phyloP scores from a whole-genome alignment of 1,140 invertebrate genomes.

The Ganaspis sp. region DNA sequence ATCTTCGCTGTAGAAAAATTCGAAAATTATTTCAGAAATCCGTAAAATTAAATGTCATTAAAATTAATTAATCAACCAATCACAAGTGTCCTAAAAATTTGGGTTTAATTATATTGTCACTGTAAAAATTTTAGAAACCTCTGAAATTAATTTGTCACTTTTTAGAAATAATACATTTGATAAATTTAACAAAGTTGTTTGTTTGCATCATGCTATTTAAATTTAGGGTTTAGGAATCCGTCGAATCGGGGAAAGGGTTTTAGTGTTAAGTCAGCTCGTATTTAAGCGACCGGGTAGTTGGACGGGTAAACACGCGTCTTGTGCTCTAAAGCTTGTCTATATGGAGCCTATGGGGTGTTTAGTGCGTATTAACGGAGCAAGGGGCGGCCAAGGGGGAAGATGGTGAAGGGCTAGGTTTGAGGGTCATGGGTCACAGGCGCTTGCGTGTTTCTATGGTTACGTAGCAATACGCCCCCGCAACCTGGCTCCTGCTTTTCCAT shows the following conservation, averaged over 20 bases:
- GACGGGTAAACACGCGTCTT: slow-evolving; percentile 17
- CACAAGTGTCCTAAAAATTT: too few relatives aligned
- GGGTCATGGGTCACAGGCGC: slow-evolving; percentile 2
- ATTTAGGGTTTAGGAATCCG: too few relatives aligned
- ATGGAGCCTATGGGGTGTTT: slow-evolving; percentile 28
- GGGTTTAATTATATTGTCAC: too few relatives aligned
- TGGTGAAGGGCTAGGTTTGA: slow-evolving; percentile 22
- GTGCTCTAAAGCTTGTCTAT: slow-evolving; percentile 7
- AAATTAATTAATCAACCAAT: too few relatives aligned
- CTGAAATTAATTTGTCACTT: too few relatives aligned
- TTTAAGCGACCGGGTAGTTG: not conserved
- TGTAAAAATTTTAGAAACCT: too few relatives aligned
- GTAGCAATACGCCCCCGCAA: not conserved
- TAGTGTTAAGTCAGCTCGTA: not conserved
- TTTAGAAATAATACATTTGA: too few relatives aligned
- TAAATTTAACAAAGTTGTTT: too few relatives aligned
- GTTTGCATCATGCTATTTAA: too few relatives aligned
- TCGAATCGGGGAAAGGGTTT: not conserved
- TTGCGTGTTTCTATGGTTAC: slow-evolving; percentile 25
- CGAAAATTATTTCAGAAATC: too few relatives aligned
- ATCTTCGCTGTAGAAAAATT: too few relatives aligned
- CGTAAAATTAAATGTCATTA: too few relatives aligned
- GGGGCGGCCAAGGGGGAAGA: slow-evolving; percentile 1
- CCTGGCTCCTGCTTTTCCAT: slow-evolving; percentile 5
- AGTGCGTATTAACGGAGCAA: slow-evolving; percentile 23